Evolutionary conservation across 2,888 invertebrate species (phyloP).

Genomic region (Diadegma fenestrale): DNA sequence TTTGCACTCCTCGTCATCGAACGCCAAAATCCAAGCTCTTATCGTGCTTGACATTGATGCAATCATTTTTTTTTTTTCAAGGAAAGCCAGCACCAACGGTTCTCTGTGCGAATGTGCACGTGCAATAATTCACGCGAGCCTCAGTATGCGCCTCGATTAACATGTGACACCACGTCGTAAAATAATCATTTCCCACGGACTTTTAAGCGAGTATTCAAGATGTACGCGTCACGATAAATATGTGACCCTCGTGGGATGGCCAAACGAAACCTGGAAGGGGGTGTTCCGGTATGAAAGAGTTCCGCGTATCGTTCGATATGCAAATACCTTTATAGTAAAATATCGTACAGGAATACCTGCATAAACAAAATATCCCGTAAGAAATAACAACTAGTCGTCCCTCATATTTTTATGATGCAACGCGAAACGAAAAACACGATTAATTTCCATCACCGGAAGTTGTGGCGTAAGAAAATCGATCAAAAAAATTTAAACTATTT

Average conservation of each 20-base stretch:
- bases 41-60: not conserved
- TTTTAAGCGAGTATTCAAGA: constrained; percentile 65
- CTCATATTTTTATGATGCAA: not conserved
- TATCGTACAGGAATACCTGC: constrained; percentile 59
- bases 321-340: constrained; percentile 70
- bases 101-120: not conserved
- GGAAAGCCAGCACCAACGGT: constrained; percentile 12
- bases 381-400: not conserved
- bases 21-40: no score
- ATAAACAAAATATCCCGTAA: constrained; percentile 7
- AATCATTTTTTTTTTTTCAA: not conserved
- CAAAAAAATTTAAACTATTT: no score
- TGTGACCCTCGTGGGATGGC: constrained; percentile 43
- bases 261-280: constrained; percentile 13
- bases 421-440: not conserved
- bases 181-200: constrained; percentile 68
- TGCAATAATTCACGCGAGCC: not conserved
- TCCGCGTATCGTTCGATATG: constrained; percentile 72
- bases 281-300: constrained; percentile 59
- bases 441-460: not conserved
- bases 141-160: constrained; percentile 14
- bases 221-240: constrained; percentile 64
- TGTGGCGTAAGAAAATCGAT: no score
- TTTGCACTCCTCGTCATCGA: no score
- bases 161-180: constrained; percentile 28